phyloP scores from a whole-genome alignment of 1,140 invertebrate genomes.

The Drosophila leontia region DNA sequence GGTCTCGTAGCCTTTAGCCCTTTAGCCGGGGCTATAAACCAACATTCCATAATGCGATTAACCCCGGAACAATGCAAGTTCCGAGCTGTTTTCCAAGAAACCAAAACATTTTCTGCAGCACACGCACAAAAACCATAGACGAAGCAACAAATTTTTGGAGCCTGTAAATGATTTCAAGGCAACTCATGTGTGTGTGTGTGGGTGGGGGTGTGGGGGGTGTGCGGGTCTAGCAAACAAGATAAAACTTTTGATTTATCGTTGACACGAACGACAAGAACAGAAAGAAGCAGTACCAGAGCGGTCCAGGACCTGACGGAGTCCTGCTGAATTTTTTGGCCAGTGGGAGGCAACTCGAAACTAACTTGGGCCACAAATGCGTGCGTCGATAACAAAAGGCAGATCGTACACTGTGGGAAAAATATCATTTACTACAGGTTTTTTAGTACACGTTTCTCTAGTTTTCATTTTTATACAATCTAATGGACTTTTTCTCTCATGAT shows the following conservation, averaged over 20 bases:
- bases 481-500: no score
- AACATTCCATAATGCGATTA: slow-evolving; percentile 48
- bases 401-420: background rate
- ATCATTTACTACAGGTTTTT: background rate
- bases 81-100: slow-evolving; percentile 10
- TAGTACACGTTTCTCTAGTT: background rate
- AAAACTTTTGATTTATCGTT: slow-evolving; percentile 83
- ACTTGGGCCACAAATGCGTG: slow-evolving; percentile 62
- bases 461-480: no score
- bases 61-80: slow-evolving; percentile 33
- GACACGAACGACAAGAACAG: slow-evolving; percentile 68
- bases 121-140: slow-evolving; percentile 44
- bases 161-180: slow-evolving; percentile 52
- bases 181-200: slow-evolving; percentile 28
- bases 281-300: slow-evolving; percentile 11
- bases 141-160: slow-evolving; percentile 49
- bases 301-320: slow-evolving; percentile 22
- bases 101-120: slow-evolving; percentile 33
- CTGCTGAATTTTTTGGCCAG: slow-evolving; percentile 18
- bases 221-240: slow-evolving; percentile 63
- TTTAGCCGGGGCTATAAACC: slow-evolving; percentile 13
- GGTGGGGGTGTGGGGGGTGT: background rate
- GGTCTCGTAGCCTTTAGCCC: slow-evolving; percentile 10
- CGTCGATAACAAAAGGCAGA: slow-evolving; percentile 40
- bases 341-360: slow-evolving; percentile 30